Evolutionary conservation across 2,113 vertebrate genomes (phyloP).

Genomic region (Eclectus roratus): DNA sequence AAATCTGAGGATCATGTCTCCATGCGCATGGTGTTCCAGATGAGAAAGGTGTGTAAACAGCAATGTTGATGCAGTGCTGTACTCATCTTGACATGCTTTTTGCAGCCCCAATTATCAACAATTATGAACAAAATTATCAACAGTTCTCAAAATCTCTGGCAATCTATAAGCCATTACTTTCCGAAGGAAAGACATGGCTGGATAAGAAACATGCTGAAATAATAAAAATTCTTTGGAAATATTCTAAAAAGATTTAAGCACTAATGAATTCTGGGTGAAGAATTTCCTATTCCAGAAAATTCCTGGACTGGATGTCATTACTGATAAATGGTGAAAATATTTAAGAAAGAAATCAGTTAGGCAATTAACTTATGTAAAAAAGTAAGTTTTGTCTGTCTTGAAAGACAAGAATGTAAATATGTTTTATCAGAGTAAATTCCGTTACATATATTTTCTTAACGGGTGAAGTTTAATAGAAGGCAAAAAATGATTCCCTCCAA

Average conservation of each 20-base stretch:
- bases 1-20: too few relatives aligned
- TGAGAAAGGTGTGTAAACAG: too few relatives aligned
- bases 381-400: neutral
- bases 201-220: neutral
- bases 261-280: neutral
- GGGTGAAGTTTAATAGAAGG: neutral
- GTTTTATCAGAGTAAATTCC: neutral
- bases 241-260: neutral
- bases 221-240: neutral
- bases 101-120: too few relatives aligned
- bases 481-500: neutral
- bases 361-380: neutral
- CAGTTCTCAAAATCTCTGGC: neutral
- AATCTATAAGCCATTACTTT: neutral
- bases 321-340: neutral
- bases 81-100: too few relatives aligned
- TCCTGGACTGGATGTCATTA: neutral
- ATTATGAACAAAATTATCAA: neutral
- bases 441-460: neutral
- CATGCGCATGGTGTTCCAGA: too few relatives aligned
- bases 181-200: neutral
- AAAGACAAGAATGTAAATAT: neutral
- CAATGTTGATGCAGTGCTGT: too few relatives aligned
- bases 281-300: neutral
- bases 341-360: neutral